phyloP scores from a whole-genome alignment of 2,797 vertebrate genomes.

The Sarcophilus harrisii region DNA sequence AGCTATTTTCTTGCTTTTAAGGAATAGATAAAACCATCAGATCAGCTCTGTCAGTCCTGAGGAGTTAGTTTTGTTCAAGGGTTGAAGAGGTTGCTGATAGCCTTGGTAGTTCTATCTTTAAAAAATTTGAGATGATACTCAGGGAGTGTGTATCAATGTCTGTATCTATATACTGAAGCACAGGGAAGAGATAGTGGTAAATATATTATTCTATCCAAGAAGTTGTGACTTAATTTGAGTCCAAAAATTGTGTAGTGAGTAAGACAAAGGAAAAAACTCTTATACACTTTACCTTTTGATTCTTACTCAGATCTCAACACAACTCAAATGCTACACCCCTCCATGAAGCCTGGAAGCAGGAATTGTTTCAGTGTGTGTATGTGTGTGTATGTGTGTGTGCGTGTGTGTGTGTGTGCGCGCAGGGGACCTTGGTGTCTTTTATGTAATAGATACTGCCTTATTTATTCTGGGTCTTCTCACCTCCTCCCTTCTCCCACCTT shows the following conservation, averaged over 20 bases:
- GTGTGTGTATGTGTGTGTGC: too few species aligned
- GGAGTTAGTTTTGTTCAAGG: background rate
- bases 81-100: slow-evolving; percentile 7
- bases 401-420: too few species aligned
- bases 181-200: background rate
- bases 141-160: background rate
- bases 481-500: background rate
- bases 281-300: background rate
- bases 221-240: background rate
- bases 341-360: background rate
- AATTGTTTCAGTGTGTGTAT: background rate
- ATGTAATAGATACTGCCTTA: background rate
- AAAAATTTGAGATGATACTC: background rate
- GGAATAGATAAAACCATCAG: background rate
- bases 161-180: background rate
- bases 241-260: background rate
- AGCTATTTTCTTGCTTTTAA: slow-evolving; percentile 16
- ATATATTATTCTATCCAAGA: background rate
- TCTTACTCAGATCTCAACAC: background rate
- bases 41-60: background rate
- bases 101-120: background rate
- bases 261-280: background rate
- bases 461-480: background rate
- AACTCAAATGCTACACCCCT: background rate
- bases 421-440: background rate